Conservation (phyloP, 2,888 invertebrate species). For the Xestobium rufovillosum region DNA sequence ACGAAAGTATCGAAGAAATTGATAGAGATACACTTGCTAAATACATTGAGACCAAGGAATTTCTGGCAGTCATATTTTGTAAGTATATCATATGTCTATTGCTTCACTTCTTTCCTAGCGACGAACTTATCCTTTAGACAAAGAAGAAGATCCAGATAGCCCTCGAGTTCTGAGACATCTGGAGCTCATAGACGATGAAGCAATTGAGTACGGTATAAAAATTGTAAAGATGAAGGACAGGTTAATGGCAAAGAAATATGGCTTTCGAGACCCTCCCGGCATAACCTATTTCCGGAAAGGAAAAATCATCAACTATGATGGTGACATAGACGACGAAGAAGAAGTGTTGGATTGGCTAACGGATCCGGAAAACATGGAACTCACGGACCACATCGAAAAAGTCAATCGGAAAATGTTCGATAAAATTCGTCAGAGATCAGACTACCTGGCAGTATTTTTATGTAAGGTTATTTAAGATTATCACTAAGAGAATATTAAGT, state of each 20-base stretch:
- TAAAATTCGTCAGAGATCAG: conserved; percentile 79
- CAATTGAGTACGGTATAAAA: conserved; percentile 84
- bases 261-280: conserved; percentile 82
- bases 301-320: conserved; percentile 86
- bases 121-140: conserved; percentile 53
- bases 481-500: neutral
- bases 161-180: conserved; percentile 76
- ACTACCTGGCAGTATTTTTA: conserved; percentile 87
- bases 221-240: conserved; percentile 81
- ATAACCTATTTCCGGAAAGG: conserved; percentile 85
- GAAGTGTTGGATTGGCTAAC: conserved; percentile 86
- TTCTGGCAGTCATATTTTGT: conserved; percentile 88
- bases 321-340: conserved; percentile 87
- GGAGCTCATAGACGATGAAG: conserved; percentile 87
- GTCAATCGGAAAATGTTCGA: conserved; percentile 91
- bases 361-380: conserved; percentile 89
- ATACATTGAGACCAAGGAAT: conserved; percentile 84
- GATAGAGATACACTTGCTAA: conserved; percentile 73
- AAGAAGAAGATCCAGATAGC: conserved; percentile 74
- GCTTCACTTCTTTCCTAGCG: neutral
- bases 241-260: conserved; percentile 90
- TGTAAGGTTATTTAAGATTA: conserved; percentile 48
- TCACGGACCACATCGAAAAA: conserved; percentile 85
- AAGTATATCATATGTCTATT: conserved; percentile 45
- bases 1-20: conserved; percentile 86